Conservation (phyloP, 2,888 invertebrate genomes). For the Drosophila monieri region DNA sequence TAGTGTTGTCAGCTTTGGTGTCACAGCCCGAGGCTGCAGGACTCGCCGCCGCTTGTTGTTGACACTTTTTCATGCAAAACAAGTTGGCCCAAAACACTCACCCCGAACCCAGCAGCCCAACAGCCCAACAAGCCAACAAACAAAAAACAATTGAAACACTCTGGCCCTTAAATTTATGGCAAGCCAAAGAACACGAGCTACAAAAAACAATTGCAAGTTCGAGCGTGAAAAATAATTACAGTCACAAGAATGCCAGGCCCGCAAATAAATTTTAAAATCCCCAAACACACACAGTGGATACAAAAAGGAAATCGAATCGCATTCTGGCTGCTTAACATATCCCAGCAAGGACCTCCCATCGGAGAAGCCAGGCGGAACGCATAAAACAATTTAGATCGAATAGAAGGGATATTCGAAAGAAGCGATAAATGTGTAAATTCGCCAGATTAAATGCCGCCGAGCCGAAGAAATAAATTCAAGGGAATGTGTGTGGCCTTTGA, state of each 20-base stretch:
- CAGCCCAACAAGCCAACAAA: not conserved
- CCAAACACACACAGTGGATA: conserved; percentile 27
- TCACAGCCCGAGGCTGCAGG: conserved; percentile 51
- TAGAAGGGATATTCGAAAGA: conserved; percentile 47
- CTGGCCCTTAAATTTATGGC: conserved; percentile 39
- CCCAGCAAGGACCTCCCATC: conserved; percentile 36
- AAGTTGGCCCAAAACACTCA: conserved; percentile 43
- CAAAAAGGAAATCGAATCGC: conserved; percentile 47
- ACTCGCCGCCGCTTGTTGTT: conserved; percentile 40
- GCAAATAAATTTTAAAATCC: conserved; percentile 63
- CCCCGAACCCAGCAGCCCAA: not conserved
- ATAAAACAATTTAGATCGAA: conserved; percentile 76
- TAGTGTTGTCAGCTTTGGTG: conserved; percentile 69
- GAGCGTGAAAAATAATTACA: conserved; percentile 42
- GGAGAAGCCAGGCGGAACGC: conserved; percentile 36
- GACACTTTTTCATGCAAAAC: conserved; percentile 52
- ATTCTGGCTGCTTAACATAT: conserved; percentile 71
- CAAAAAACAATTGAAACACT: not conserved
- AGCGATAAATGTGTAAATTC: conserved; percentile 69
- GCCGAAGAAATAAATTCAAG: conserved; percentile 64
- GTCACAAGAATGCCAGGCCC: conserved; percentile 47
- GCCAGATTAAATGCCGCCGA: conserved; percentile 65
- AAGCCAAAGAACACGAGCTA: conserved; percentile 10
- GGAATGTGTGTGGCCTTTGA: conserved; percentile 55
- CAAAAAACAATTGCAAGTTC: conserved; percentile 42